Evolutionary conservation across 2,888 invertebrate genomes (phyloP).

Genomic region (Lithophane ornitopus): DNA sequence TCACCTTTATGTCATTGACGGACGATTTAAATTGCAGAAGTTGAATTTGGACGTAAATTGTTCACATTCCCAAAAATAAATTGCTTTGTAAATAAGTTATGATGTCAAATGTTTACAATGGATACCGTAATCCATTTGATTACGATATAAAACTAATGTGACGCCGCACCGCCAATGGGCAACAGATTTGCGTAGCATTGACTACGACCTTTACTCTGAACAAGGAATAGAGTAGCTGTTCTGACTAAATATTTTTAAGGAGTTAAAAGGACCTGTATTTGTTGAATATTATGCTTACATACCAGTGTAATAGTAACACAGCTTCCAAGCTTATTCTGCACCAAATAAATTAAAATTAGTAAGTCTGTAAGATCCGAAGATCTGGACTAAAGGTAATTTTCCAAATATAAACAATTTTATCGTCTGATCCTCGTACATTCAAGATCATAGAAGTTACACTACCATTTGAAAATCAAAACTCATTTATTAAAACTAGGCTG

Average conservation of each 20-base stretch:
- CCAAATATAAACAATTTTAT: too few species aligned
- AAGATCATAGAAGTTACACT: not conserved
- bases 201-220: conserved; percentile 54
- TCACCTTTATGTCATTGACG: not conserved
- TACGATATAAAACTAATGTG: conserved; percentile 34
- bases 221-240: conserved; percentile 48
- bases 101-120: conserved; percentile 38
- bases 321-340: not conserved
- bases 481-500: not conserved
- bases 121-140: conserved; percentile 38
- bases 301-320: too few species aligned
- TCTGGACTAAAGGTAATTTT: not conserved
- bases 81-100: conserved; percentile 1
- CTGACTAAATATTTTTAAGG: not conserved
- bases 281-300: not conserved
- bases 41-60: too few species aligned
- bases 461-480: not conserved
- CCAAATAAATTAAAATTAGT: not conserved
- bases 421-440: not conserved
- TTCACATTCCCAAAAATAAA: not conserved
- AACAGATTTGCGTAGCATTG: conserved; percentile 63
- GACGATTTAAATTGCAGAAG: not conserved
- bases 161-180: conserved; percentile 50
- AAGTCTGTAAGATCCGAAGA: not conserved
- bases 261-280: not conserved